Percentiles rank a stretch among this genome's conserved stretches.
Evolutionary conservation across 2,888 invertebrate species (phyloP).

Genomic region (Leucania comma): DNA sequence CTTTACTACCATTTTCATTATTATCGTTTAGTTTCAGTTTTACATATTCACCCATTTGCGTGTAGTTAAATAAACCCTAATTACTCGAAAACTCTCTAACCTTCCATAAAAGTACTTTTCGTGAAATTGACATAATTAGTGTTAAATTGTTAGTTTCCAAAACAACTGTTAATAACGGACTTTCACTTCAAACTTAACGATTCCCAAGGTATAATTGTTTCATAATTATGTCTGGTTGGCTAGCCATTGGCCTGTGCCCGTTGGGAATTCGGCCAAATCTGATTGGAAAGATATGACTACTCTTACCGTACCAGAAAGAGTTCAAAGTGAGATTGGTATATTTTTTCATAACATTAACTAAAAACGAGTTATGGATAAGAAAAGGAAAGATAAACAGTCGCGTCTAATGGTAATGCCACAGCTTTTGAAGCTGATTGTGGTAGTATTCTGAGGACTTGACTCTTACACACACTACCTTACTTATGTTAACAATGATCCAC

Average conservation of each 20-base stretch:
- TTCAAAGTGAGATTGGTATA: neutral
- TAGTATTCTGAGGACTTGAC: neutral
- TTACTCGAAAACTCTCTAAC: constrained; percentile 16
- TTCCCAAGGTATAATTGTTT: constrained; percentile 44
- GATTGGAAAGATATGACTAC: constrained; percentile 37
- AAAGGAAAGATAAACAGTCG: neutral
- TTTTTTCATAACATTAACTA: neutral
- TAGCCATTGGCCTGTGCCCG: constrained; percentile 30
- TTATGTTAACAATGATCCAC: neutral
- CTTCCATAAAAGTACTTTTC: constrained; percentile 26
- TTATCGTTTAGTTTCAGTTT: neutral
- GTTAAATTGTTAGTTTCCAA: constrained; percentile 42
- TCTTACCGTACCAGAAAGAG: neutral
- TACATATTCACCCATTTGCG: neutral
- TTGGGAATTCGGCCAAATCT: constrained; percentile 43
- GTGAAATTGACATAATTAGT: constrained; percentile 40
- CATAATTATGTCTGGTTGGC: constrained; percentile 49
- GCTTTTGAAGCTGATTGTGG: neutral
- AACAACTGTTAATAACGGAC: constrained; percentile 36
- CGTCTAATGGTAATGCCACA: neutral
- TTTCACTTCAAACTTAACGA: constrained; percentile 33
- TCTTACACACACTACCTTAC: too few relatives aligned
- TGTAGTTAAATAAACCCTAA: constrained; percentile 21
- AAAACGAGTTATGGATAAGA: neutral
- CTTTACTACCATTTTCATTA: neutral